Evolutionary conservation across 2,113 vertebrate species (phyloP).

Genomic region (Catharus fuscescens): DNA sequence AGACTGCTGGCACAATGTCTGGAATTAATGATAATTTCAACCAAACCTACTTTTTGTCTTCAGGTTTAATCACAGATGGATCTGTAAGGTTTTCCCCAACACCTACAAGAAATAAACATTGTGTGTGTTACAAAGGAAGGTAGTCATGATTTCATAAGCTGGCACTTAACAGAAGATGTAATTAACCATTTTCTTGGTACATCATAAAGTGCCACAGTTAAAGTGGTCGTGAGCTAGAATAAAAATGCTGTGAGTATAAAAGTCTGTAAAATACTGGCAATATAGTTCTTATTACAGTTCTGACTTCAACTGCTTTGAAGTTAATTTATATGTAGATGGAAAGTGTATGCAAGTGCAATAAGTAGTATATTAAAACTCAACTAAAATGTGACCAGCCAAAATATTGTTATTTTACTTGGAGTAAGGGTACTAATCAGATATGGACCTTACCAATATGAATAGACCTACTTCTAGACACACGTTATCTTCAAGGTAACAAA

Average conservation of each 20-base stretch:
- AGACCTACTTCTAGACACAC: background rate
- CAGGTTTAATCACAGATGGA: constrained; percentile 93
- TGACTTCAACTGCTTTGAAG: background rate
- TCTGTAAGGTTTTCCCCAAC: constrained; percentile 93
- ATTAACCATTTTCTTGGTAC: background rate
- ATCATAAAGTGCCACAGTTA: background rate
- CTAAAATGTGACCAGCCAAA: background rate
- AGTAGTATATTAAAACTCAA: background rate
- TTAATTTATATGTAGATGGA: background rate
- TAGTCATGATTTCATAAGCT: background rate
- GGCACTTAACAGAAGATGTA: background rate
- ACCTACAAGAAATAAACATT: constrained; percentile 77
- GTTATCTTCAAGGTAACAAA: background rate
- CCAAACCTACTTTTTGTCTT: constrained; percentile 85
- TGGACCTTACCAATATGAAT: background rate
- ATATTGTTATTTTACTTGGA: background rate
- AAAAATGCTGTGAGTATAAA: background rate
- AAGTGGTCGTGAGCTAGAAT: background rate
- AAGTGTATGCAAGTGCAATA: background rate
- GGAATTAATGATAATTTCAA: background rate
- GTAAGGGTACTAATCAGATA: background rate
- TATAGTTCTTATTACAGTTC: background rate
- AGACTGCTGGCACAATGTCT: background rate
- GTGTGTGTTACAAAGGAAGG: constrained; percentile 9
- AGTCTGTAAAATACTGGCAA: background rate